phyloP scores from a whole-genome alignment of 2,113 vertebrate genomes.

The Bujurquina vittata region DNA sequence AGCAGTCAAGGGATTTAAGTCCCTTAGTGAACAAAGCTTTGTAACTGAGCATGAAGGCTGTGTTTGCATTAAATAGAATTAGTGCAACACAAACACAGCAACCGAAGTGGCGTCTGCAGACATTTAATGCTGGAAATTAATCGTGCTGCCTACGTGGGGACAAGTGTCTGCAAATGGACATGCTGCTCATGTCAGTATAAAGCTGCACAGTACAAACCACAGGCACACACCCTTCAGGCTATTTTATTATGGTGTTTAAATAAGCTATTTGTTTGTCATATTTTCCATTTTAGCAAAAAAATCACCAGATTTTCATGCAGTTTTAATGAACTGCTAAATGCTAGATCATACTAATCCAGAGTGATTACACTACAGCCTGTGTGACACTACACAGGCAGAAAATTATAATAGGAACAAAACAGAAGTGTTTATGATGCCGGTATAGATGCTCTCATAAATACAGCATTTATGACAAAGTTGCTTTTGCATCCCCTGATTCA shows the following conservation, averaged over 20 bases:
- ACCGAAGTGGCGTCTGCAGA: conserved; percentile 13
- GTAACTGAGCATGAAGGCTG: conserved; percentile 49
- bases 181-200: background rate
- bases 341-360: background rate
- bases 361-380: background rate
- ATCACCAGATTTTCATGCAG: background rate
- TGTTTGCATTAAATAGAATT: conserved; percentile 56
- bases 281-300: background rate
- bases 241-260: background rate
- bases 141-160: background rate
- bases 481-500: conserved; percentile 43
- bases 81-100: conserved; percentile 29
- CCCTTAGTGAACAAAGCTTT: conserved; percentile 51
- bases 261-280: background rate
- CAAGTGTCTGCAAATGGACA: conserved; percentile 9
- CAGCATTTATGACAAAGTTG: background rate
- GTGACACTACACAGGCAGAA: background rate
- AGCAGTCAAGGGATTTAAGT: conserved; percentile 42
- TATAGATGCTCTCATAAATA: background rate
- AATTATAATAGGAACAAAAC: background rate
- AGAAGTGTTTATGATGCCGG: background rate
- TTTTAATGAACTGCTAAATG: background rate
- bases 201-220: background rate
- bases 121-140: conserved; percentile 21
- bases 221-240: background rate